These are phyloP conservation scores for Caiman crocodilus DNA, from an alignment of 2,797 vertebrate species.

Conservation along the genomic window DNA sequence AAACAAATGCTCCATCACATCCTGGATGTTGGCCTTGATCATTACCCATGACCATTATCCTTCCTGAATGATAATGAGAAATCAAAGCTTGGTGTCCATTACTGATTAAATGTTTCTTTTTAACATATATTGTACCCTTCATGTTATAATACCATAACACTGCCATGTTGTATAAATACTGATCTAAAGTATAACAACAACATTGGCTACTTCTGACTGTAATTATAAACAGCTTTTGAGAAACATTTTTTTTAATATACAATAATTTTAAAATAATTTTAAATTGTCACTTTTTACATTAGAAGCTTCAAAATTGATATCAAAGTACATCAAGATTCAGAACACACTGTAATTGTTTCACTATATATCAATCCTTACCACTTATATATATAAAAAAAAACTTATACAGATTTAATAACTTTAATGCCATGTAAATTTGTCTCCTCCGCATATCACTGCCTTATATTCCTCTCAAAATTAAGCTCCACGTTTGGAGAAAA, in stretches of 20 bases:
- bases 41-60: neutral
- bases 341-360: neutral
- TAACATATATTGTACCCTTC: neutral
- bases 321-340: neutral
- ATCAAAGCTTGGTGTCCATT: neutral
- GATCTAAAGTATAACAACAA: rapidly evolving
- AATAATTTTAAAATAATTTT: neutral
- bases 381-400: neutral
- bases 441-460: neutral
- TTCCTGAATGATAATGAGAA: neutral
- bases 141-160: neutral
- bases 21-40: neutral
- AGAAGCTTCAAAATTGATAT: neutral
- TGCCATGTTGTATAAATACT: neutral
- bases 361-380: neutral
- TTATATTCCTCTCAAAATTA: neutral
- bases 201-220: neutral
- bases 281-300: neutral
- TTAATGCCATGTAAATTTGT: rapidly evolving
- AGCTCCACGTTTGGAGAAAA: neutral
- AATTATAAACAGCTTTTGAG: neutral
- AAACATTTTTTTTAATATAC: neutral
- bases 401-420: neutral
- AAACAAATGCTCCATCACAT: neutral
- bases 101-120: neutral